Evolutionary conservation across 2,113 vertebrate genomes (phyloP).

Genomic region (Chlamydotis undulata): DNA sequence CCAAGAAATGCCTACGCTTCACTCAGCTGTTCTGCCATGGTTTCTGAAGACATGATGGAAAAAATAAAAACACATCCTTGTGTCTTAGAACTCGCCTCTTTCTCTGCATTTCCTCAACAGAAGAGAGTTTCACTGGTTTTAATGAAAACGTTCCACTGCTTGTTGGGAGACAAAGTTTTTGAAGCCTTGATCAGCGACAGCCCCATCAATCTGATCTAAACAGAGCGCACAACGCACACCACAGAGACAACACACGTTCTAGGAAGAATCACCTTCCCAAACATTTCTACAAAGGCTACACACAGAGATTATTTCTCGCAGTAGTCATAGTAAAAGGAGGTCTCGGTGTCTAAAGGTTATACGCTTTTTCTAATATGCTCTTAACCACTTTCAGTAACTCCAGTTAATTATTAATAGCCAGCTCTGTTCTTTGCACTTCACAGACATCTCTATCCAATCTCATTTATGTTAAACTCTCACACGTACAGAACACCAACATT

Average conservation of each 20-base stretch:
- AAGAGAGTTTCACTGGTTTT: neutral
- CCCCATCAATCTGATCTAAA: neutral
- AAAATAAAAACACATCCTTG: neutral
- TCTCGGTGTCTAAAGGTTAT: neutral
- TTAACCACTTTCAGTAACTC: neutral
- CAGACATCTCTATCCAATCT: neutral
- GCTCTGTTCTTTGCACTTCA: neutral
- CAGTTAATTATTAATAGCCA: neutral
- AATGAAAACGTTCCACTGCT: neutral
- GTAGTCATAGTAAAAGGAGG: neutral
- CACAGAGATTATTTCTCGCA: neutral
- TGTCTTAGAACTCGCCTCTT: neutral
- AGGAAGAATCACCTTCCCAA: neutral
- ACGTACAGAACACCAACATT: neutral
- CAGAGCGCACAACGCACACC: neutral
- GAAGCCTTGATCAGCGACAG: neutral
- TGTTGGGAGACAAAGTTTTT: neutral
- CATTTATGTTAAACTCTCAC: neutral
- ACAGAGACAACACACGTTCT: neutral
- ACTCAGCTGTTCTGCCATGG: neutral
- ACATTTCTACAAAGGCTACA: neutral
- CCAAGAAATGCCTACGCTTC: neutral
- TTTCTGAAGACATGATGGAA: neutral
- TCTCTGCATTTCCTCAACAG: neutral
- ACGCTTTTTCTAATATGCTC: neutral